These are phyloP conservation scores for Garrulus glandarius DNA, from an alignment of 2,797 vertebrate genomes.

Conservation along the genomic window DNA sequence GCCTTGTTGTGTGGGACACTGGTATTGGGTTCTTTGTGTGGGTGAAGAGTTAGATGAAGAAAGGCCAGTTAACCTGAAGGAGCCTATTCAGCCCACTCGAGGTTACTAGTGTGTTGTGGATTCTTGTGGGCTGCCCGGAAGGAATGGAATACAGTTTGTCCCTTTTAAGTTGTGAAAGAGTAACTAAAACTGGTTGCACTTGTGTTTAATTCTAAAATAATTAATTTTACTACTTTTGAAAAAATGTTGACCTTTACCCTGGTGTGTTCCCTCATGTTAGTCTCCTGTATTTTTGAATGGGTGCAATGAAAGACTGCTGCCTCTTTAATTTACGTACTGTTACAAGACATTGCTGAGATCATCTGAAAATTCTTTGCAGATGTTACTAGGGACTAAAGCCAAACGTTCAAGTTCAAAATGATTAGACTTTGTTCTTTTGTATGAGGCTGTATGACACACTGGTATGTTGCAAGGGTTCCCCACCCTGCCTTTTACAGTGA, in stretches of 20 bases:
- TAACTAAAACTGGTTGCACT: background rate
- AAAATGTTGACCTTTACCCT: background rate
- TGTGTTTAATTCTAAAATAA: background rate
- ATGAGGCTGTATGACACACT: background rate
- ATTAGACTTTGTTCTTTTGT: slow-evolving; percentile 54
- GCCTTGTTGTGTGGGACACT: background rate
- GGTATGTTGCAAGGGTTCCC: slow-evolving; percentile 22
- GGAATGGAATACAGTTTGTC: background rate
- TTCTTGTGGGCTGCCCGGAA: background rate
- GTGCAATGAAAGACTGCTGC: background rate
- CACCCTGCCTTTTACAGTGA: background rate
- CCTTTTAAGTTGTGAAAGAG: background rate
- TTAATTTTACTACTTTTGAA: background rate
- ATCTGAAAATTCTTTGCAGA: slow-evolving; percentile 58
- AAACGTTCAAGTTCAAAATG: slow-evolving; percentile 17
- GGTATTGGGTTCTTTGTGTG: background rate
- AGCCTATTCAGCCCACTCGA: background rate
- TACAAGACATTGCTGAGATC: slow-evolving; percentile 47
- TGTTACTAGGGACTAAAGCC: slow-evolving; percentile 37
- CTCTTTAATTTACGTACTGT: slow-evolving; percentile 15
- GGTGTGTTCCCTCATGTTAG: background rate
- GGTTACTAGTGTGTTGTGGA: background rate
- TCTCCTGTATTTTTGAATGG: background rate
- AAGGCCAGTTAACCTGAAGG: background rate
- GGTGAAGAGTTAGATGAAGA: background rate